Percentiles rank a stretch among this genome's conserved stretches.
Evolutionary conservation across 2,888 invertebrate species (phyloP).

Genomic region (Leptinotarsa juncta): DNA sequence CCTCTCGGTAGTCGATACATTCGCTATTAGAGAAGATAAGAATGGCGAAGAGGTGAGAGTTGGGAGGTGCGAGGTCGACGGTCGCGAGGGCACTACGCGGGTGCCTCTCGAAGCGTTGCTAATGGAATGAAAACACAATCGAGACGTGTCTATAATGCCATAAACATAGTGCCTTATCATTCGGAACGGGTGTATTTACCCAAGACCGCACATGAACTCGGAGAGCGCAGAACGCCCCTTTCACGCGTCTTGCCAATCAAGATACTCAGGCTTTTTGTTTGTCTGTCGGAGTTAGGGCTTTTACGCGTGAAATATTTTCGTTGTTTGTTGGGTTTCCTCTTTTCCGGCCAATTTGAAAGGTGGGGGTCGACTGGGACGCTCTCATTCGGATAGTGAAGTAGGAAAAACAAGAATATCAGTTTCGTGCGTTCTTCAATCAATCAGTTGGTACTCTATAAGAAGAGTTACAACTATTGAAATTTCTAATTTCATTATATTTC

Average conservation of each 20-base stretch:
- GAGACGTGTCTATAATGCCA: slow-evolving; percentile 56
- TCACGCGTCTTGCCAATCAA: slow-evolving; percentile 22
- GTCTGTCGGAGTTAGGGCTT: slow-evolving; percentile 2
- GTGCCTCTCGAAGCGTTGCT: slow-evolving; percentile 47
- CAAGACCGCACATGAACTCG: slow-evolving; percentile 40
- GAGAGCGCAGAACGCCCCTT: slow-evolving; percentile 18
- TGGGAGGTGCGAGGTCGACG: slow-evolving; percentile 12
- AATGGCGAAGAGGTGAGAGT: slow-evolving; percentile 10
- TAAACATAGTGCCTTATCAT: slow-evolving; percentile 55
- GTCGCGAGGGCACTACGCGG: slow-evolving; percentile 21
- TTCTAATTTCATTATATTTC: too few relatives aligned
- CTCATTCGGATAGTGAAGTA: neutral
- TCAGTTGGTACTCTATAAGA: too few relatives aligned
- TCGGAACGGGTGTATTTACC: slow-evolving; percentile 54
- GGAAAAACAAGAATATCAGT: neutral
- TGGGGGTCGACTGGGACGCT: neutral
- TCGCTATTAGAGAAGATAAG: slow-evolving; percentile 7
- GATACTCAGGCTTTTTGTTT: slow-evolving; percentile 24
- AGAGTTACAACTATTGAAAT: too few relatives aligned
- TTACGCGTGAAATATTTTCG: slow-evolving; percentile 24
- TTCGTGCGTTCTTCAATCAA: neutral
- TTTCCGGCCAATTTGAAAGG: slow-evolving; percentile 20
- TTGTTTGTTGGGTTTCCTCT: slow-evolving; percentile 32
- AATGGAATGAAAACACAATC: slow-evolving; percentile 58
- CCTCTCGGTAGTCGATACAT: slow-evolving; percentile 10